A percentile compares a stretch with the other conserved stretches of the same genome.
These are phyloP conservation scores for Cecropterus lyciades DNA, from an alignment of 1,140 invertebrate species.

Conservation along the genomic window DNA sequence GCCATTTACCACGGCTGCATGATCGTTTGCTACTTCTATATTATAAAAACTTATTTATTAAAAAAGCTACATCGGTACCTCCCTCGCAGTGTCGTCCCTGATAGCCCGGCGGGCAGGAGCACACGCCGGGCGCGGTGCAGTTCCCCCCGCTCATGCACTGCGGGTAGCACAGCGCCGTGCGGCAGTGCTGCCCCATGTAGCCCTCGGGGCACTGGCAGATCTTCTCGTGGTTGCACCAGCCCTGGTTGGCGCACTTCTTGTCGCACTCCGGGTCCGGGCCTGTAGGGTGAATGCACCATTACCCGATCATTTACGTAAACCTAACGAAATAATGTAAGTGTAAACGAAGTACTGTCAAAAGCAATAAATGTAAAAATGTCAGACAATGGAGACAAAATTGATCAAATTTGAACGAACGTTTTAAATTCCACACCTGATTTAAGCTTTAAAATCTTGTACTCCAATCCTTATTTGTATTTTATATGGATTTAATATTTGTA, in stretches of 20 bases:
- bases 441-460: too few relatives aligned
- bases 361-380: not conserved
- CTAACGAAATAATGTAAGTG: too few relatives aligned
- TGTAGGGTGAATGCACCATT: conserved; percentile 57
- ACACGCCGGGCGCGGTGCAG: conserved; percentile 94
- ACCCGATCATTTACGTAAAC: not conserved
- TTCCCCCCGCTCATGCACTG: conserved; percentile 96
- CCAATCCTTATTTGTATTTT: too few relatives aligned
- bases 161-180: conserved; percentile 95
- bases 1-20: too few relatives aligned
- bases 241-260: conserved; percentile 93
- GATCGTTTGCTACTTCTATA: too few relatives aligned
- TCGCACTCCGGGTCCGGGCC: conserved; percentile 95
- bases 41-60: too few relatives aligned
- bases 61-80: conserved; percentile 82
- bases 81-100: conserved; percentile 97
- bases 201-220: conserved; percentile 95
- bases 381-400: too few relatives aligned
- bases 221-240: conserved; percentile 91
- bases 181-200: conserved; percentile 95
- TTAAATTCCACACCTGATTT: too few relatives aligned
- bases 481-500: too few relatives aligned
- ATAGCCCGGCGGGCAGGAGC: conserved; percentile 94
- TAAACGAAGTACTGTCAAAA: too few relatives aligned
- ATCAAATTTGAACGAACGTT: too few relatives aligned